Base-by-base conservation (phyloP, 2,797 vertebrate species). In the Telmatherina bonti region DNA sequence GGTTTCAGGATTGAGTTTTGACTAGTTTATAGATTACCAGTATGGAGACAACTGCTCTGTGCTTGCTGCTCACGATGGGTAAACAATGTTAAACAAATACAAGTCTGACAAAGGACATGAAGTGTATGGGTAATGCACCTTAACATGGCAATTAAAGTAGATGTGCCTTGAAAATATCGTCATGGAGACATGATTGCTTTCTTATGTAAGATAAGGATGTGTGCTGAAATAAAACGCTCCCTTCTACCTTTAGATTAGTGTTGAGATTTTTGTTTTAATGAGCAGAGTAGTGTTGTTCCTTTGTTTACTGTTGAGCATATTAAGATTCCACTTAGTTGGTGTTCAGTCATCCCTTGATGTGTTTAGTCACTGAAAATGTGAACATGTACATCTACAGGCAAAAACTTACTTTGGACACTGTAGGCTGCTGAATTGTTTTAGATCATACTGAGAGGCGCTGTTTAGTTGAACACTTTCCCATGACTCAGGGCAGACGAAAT, bases 361-460 rank as follows among this genome's bases (percentile, higher is more conserved):
- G 3, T 31, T 18, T 43, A 11, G 53, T 18, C 38, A 18, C 18
- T 41, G 16, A 26, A 52, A 24, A 24, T 59, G 22, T 53, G 20
- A 55, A 47, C 36, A 41, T 35, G 2, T 18, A 15, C 16, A 15
- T 45, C 38, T 30, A 4, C 10, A 30, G 7, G 54, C 72, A 31
- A 9, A n/a, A 53, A n/a, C 7, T 33, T 51, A n/a, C 7, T 33
- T 51, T n/a, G 43, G 30, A 24, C 9, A 47, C 31, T 26, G 20
- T 41, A 24, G 18, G 22, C 55, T 35, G 55, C 35, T 65, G 36
- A 20, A n/a, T 35, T 66, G 8, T 70, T 52, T 60, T 36, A 27
- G 2, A 5, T 36, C 57, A 53, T 18, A 13, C 31, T 29, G 45
- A 57, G 55, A 57, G 29, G 27, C 22, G 26, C 30, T 55, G 18